These are phyloP conservation scores for Microtus oregoni DNA, from an alignment of 2,113 vertebrate genomes.

Conservation along the genomic window DNA sequence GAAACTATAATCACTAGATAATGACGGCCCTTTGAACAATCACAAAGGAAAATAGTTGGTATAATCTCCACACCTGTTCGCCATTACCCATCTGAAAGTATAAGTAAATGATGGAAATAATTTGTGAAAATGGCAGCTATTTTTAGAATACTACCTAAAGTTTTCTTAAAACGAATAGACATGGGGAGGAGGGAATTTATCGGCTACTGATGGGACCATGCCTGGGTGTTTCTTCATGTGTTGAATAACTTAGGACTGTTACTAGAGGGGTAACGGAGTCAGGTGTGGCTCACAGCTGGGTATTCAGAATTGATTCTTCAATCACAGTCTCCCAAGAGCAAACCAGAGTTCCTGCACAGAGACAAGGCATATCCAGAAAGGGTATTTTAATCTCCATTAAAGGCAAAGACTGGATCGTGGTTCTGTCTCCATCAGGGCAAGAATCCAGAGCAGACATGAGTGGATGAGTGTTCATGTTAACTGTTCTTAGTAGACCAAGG, in stretches of 20 bases:
- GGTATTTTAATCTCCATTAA: not conserved
- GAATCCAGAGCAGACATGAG: not conserved
- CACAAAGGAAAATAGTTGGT: not conserved
- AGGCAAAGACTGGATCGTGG: not conserved
- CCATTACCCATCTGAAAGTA: not conserved
- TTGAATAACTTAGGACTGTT: not conserved
- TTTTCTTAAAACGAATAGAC: constrained; percentile 27
- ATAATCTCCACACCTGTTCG: not conserved
- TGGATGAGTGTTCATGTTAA: no score
- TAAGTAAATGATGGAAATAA: not conserved
- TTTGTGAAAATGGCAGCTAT: not conserved
- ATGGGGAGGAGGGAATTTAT: not conserved
- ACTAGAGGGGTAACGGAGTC: not conserved
- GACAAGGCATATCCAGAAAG: not conserved
- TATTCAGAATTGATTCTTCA: not conserved
- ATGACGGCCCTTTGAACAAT: not conserved
- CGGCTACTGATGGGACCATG: not conserved
- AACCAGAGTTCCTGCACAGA: not conserved
- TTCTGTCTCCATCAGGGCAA: not conserved
- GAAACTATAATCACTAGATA: not conserved
- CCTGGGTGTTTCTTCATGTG: not conserved
- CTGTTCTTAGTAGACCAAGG: not conserved
- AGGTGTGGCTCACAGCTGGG: not conserved
- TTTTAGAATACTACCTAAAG: not conserved
- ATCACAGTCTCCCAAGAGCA: not conserved